These are phyloP conservation scores for Ia io DNA, from an alignment of 2,113 vertebrate species.

Conservation along the genomic window DNA sequence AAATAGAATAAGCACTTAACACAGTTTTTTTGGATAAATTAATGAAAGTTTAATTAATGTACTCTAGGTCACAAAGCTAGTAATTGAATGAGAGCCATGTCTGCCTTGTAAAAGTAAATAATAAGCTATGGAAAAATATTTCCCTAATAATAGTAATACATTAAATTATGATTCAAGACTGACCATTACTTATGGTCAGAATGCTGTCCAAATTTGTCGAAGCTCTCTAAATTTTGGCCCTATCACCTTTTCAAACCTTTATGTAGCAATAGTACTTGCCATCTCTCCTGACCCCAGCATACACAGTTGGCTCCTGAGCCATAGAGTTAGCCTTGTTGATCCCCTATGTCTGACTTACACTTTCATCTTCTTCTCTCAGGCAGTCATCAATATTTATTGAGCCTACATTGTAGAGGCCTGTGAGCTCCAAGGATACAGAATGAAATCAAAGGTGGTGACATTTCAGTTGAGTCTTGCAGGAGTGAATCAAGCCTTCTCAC, in stretches of 20 bases:
- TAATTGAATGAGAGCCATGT: neutral
- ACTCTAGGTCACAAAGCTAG: neutral
- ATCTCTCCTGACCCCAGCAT: no score
- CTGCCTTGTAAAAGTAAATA: constrained; percentile 26
- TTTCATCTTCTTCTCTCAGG: neutral
- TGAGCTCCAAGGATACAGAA: neutral
- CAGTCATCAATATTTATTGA: neutral
- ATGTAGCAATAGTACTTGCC: neutral
- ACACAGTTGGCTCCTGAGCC: neutral
- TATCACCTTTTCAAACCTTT: neutral
- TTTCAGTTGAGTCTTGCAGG: neutral
- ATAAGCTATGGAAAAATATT: neutral
- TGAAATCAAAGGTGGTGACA: neutral
- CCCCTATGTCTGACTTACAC: neutral
- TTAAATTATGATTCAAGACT: neutral
- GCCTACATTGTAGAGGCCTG: neutral
- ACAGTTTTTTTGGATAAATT: neutral
- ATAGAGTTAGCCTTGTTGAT: neutral
- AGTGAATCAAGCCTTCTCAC: neutral
- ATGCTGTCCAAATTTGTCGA: neutral
- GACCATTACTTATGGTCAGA: neutral
- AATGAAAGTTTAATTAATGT: neutral
- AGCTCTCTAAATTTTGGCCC: neutral
- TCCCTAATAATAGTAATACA: neutral
- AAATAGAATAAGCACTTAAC: neutral